These are phyloP conservation scores for Glaucidium brasilianum DNA, from an alignment of 2,113 vertebrate species.

Conservation along the genomic window DNA sequence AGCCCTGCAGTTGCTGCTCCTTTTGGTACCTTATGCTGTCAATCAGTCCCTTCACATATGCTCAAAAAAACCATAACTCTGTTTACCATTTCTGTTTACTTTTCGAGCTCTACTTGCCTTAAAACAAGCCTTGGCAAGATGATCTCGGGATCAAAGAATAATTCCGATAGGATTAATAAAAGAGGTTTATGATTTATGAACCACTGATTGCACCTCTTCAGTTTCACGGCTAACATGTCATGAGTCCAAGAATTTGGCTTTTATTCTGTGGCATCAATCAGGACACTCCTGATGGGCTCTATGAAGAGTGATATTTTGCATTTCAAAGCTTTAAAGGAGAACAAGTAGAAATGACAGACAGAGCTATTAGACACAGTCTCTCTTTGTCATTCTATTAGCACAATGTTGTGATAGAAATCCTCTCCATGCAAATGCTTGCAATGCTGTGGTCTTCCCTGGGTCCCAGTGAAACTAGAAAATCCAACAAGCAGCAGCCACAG, in stretches of 20 bases:
- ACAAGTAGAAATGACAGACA: neutral
- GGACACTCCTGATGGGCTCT: neutral
- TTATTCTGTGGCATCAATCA: neutral
- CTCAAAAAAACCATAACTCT: neutral
- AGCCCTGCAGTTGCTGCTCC: neutral
- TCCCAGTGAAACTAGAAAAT: neutral
- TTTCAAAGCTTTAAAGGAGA: neutral
- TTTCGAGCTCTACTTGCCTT: neutral
- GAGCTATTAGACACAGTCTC: no score
- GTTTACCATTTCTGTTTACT: neutral
- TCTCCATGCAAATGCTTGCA: rapidly evolving
- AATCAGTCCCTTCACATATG: rapidly evolving
- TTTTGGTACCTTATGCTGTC: neutral
- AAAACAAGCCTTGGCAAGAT: neutral
- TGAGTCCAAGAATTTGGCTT: neutral
- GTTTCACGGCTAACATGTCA: neutral
- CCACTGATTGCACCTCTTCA: neutral
- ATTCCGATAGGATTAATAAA: neutral
- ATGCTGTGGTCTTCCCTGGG: neutral
- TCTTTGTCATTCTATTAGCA: neutral
- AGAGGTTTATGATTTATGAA: neutral
- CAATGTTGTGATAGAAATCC: neutral
- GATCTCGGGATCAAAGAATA: neutral
- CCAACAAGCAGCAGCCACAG: neutral
- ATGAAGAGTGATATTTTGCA: neutral